A percentile compares a stretch with the other conserved stretches of the same genome.
Conservation (phyloP, 2,113 vertebrate genomes). For the Varanus salvator region DNA sequence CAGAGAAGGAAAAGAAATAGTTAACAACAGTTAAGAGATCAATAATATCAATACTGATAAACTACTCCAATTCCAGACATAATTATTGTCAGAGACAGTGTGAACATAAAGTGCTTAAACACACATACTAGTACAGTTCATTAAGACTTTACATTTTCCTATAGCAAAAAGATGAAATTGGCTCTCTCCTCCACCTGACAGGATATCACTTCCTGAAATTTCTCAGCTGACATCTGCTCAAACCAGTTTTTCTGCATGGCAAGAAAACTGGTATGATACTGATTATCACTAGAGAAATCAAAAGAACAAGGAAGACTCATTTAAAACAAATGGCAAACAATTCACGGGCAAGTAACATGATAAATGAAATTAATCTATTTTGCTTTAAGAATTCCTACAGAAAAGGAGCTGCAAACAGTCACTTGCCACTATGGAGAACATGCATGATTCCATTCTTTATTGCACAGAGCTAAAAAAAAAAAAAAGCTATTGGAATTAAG, state of each 20-base stretch:
- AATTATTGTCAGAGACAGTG: neutral
- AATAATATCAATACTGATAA: neutral
- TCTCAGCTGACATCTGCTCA: neutral
- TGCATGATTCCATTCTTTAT: neutral
- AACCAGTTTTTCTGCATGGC: neutral
- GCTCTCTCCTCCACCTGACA: neutral
- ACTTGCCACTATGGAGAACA: neutral
- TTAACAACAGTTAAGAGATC: neutral
- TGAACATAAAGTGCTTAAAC: neutral
- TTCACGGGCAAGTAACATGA: neutral
- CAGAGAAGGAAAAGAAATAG: neutral
- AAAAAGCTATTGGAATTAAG: neutral
- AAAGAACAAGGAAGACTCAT: fast-evolving
- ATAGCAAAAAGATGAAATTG: neutral
- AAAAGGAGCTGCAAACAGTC: neutral
- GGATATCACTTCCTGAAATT: neutral
- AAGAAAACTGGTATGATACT: neutral
- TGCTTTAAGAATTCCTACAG: neutral
- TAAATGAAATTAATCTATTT: neutral
- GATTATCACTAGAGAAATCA: neutral
- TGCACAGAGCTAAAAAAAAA: neutral
- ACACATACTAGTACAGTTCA: neutral
- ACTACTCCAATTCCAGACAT: neutral
- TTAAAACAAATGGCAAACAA: neutral
- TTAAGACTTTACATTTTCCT: neutral